Evolutionary conservation across 1,140 invertebrate genomes (phyloP).

Genomic region (Hycleus phaleratus): DNA sequence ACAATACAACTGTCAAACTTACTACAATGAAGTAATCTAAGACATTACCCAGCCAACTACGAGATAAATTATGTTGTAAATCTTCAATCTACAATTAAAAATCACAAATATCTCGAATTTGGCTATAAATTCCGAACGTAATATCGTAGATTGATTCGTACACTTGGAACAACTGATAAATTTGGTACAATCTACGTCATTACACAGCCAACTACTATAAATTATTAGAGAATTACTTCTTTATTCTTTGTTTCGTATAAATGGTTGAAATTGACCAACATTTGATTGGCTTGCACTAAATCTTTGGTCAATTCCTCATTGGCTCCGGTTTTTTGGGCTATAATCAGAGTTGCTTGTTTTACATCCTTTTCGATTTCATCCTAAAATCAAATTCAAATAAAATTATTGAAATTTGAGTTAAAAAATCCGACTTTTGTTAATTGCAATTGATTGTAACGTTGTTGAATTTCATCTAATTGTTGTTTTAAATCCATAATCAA

Average conservation of each 20-base stretch:
- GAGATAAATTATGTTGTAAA: conserved; percentile 5
- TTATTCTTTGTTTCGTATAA: conserved; percentile 21
- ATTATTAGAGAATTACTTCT: conserved; percentile 15
- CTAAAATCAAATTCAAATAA: conserved; percentile 10
- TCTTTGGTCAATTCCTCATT: conserved; percentile 28
- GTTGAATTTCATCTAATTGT: background rate
- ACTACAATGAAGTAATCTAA: no score
- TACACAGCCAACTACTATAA: no score
- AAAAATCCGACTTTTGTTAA: no score
- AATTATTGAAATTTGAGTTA: no score
- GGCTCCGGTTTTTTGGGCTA: conserved; percentile 25
- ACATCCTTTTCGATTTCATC: conserved; percentile 23
- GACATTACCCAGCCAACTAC: no score
- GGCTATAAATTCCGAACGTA: no score
- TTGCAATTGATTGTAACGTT: no score
- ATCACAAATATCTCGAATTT: no score
- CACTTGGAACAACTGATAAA: no score
- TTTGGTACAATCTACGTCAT: no score
- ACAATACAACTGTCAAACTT: no score
- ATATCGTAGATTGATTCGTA: no score
- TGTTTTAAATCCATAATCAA: conserved; percentile 1
- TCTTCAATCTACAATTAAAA: conserved; percentile 4
- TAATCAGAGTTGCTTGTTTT: conserved; percentile 26
- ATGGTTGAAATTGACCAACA: conserved; percentile 28
- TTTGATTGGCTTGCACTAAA: conserved; percentile 25